Conservation (phyloP, 2,797 vertebrate genomes). For the Ptychobarbus kaznakovi region DNA sequence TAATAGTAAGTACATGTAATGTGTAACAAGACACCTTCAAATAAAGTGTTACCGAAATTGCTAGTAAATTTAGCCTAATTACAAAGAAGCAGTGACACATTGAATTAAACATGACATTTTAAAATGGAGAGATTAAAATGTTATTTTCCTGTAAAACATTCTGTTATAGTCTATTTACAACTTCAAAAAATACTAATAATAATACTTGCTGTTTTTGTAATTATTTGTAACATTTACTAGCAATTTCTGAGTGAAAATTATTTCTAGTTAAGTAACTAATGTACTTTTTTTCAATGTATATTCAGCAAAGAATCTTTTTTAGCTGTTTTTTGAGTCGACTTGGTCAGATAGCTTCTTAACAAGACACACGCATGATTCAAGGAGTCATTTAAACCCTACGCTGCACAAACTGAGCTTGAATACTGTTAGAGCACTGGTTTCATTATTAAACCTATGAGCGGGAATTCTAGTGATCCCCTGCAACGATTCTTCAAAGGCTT, state of each 20-base stretch:
- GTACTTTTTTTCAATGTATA: background rate
- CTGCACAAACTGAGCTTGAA: background rate
- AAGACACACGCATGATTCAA: background rate
- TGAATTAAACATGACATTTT: background rate
- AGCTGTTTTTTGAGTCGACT: background rate
- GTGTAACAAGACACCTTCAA: background rate
- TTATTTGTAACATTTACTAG: background rate
- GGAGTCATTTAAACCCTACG: background rate
- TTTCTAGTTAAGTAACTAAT: too few relatives aligned
- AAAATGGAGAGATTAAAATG: background rate
- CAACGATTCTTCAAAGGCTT: background rate
- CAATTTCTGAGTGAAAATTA: background rate
- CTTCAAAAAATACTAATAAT: background rate
- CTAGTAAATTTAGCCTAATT: background rate
- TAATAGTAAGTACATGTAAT: background rate
- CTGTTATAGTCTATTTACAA: background rate
- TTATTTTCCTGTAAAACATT: background rate
- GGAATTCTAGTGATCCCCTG: background rate
- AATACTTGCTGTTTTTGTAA: background rate
- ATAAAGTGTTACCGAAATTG: background rate
- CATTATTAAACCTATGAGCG: background rate
- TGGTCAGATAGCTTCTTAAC: background rate
- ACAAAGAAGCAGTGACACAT: background rate
- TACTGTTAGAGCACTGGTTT: background rate
- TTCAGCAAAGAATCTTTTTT: background rate